These are phyloP conservation scores for Hydrozoanthus tunicans DNA, from an alignment of 64 coral and sea anemone species.

Conservation along the genomic window DNA sequence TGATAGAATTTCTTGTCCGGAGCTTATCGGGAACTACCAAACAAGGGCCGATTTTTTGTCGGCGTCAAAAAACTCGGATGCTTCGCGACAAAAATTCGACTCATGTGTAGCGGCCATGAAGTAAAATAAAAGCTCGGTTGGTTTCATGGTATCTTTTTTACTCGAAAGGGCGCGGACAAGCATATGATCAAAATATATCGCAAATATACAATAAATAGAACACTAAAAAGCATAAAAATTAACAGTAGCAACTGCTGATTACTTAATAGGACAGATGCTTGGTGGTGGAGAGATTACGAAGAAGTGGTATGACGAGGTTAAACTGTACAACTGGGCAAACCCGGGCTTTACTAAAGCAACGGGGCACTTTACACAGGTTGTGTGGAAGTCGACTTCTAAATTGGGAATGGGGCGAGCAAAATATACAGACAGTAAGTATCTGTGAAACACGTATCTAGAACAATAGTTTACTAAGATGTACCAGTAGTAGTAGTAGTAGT, in stretches of 20 bases:
- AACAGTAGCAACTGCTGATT: neutral
- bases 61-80: too few relatives aligned
- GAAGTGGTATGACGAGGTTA: conserved; percentile 8
- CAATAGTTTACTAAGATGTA: neutral
- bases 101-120: too few relatives aligned
- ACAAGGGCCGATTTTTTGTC: too few relatives aligned
- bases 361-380: conserved; percentile 38
- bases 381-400: conserved; percentile 43
- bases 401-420: conserved; percentile 33
- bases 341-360: neutral
- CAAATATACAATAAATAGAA: too few relatives aligned
- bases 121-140: neutral
- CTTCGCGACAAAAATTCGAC: too few relatives aligned
- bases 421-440: conserved; percentile 19
- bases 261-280: neutral
- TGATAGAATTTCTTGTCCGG: too few relatives aligned
- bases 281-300: neutral
- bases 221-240: neutral
- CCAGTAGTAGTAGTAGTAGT: neutral
- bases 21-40: too few relatives aligned
- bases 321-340: neutral
- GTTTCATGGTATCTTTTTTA: neutral
- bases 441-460: neutral
- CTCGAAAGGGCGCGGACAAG: too few relatives aligned
- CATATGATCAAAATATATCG: too few relatives aligned